These are phyloP conservation scores for Luffia ferchaultella DNA, from an alignment of 2,888 invertebrate species.

Conservation along the genomic window DNA sequence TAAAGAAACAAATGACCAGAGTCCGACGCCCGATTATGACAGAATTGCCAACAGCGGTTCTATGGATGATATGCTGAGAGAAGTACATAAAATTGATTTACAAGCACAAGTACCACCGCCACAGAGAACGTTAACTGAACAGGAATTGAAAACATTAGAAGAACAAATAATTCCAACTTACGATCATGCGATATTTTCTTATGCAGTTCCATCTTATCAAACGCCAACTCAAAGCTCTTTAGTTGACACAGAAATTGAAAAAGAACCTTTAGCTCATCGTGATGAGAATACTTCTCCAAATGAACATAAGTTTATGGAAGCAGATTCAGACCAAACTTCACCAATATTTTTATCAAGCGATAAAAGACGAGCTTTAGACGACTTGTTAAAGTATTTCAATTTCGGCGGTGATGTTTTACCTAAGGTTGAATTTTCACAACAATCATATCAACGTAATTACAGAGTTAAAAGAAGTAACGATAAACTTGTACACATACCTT, in stretches of 20 bases:
- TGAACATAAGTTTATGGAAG: slow-evolving; percentile 10
- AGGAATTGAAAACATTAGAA: slow-evolving; percentile 39
- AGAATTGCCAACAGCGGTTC: slow-evolving; percentile 32
- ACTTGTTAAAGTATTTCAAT: slow-evolving; percentile 45
- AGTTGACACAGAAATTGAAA: neutral
- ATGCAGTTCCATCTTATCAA: neutral
- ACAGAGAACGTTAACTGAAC: slow-evolving; percentile 31
- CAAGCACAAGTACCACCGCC: slow-evolving; percentile 27
- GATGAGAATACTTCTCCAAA: slow-evolving; percentile 18
- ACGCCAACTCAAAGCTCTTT: slow-evolving; percentile 4
- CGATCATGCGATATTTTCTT: slow-evolving; percentile 12
- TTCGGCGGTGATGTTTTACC: slow-evolving; percentile 24
- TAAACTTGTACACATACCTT: neutral
- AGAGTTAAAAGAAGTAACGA: slow-evolving; percentile 16
- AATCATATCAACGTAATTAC: slow-evolving; percentile 7
- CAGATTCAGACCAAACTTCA: slow-evolving; percentile 3
- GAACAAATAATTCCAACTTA: slow-evolving; percentile 44
- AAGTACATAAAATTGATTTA: slow-evolving; percentile 30
- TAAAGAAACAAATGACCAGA: neutral
- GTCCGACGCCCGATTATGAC: slow-evolving; percentile 20
- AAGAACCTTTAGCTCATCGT: slow-evolving; percentile 7
- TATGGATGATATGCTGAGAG: slow-evolving; percentile 36
- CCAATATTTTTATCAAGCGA: slow-evolving; percentile 26
- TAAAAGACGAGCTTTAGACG: slow-evolving; percentile 50
- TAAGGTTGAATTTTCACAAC: neutral